Evolutionary conservation across 2,113 vertebrate species (phyloP).

Genomic region (Loxodonta africana): DNA sequence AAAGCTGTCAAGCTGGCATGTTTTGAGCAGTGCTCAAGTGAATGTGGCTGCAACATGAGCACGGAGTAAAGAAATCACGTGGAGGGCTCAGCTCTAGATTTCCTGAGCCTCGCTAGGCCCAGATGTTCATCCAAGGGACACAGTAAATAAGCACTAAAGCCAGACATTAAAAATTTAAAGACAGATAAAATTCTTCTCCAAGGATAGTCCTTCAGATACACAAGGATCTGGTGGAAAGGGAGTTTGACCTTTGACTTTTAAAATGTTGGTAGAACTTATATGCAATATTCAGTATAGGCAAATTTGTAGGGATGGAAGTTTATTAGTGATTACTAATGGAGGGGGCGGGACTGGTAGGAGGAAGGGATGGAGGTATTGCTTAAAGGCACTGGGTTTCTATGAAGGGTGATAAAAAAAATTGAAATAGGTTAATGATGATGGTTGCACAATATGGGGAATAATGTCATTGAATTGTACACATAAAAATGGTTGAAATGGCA

Average conservation of each 20-base stretch:
- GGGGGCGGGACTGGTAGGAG: background rate
- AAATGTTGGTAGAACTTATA: background rate
- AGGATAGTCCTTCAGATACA: background rate
- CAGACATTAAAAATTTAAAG: constrained; percentile 54
- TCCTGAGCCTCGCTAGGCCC: background rate
- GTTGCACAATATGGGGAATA: background rate
- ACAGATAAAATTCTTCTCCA: background rate
- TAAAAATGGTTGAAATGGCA: background rate
- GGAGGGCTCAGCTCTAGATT: background rate
- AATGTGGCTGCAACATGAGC: background rate
- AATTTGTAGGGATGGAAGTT: background rate
- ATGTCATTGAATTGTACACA: background rate
- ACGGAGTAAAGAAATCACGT: background rate
- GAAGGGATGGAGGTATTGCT: background rate
- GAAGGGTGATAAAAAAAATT: background rate
- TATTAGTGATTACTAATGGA: background rate
- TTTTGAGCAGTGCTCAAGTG: background rate
- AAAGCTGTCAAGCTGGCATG: background rate
- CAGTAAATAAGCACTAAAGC: background rate
- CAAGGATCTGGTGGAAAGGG: background rate
- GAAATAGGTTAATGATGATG: background rate
- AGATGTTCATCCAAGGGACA: background rate
- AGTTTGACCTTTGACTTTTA: constrained; percentile 5
- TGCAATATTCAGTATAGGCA: background rate
- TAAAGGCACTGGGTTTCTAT: background rate